Conservation (phyloP, 2,888 invertebrate species). For the Gortyna flavago region DNA sequence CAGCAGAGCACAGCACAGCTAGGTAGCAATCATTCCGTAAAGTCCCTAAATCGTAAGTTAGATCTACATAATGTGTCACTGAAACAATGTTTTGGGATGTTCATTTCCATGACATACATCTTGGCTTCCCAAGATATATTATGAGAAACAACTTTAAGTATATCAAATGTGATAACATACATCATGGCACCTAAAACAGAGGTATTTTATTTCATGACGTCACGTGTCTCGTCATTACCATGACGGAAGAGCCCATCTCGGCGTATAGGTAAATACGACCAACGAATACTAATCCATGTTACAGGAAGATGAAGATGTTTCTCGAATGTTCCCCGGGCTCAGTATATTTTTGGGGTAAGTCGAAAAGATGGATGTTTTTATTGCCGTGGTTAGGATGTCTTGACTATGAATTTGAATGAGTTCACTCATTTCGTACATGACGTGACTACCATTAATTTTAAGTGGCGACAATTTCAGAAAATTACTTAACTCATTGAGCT, state of each 20-base stretch:
- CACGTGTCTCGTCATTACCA: slow-evolving; percentile 62
- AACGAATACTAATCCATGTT: slow-evolving; percentile 60
- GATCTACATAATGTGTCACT: background rate
- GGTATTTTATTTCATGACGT: slow-evolving; percentile 59
- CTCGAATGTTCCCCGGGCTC: slow-evolving; percentile 19
- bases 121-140: slow-evolving; percentile 36
- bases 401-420: slow-evolving; percentile 14
- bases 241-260: slow-evolving; percentile 55
- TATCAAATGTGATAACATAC: slow-evolving; percentile 56
- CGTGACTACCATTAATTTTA: background rate
- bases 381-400: background rate
- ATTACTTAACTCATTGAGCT: no score
- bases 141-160: slow-evolving; percentile 45
- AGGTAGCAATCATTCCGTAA: background rate
- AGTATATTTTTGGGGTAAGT: slow-evolving; percentile 34
- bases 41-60: background rate
- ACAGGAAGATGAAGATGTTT: slow-evolving; percentile 40
- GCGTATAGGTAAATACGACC: slow-evolving; percentile 55
- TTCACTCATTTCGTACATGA: background rate
- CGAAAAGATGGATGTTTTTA: slow-evolving; percentile 34
- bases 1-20: background rate
- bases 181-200: slow-evolving; percentile 51
- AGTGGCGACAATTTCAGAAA: background rate
- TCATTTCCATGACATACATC: slow-evolving; percentile 36
- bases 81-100: background rate